phyloP scores from a whole-genome alignment of 2,113 vertebrate species.

The Progne subis region DNA sequence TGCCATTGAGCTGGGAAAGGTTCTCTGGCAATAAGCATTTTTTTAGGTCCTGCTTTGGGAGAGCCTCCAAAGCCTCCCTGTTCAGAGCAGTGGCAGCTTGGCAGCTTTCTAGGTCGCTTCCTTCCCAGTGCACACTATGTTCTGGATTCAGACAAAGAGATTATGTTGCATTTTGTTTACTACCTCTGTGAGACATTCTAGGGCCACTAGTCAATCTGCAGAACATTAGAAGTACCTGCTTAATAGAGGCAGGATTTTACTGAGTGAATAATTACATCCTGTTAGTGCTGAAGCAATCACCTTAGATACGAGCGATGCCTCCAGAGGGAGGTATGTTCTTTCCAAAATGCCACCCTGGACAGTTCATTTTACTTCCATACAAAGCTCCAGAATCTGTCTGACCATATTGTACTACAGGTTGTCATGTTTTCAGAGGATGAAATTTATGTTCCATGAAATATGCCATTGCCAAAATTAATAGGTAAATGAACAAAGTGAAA shows the following conservation, averaged over 20 bases:
- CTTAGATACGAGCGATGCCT: background rate
- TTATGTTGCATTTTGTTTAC: conserved; percentile 46
- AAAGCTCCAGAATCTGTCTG: conserved; percentile 10
- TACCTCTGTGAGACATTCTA: background rate
- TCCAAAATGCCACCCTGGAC: conserved; percentile 24
- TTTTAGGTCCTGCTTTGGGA: background rate
- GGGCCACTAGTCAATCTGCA: background rate
- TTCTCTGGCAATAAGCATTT: background rate
- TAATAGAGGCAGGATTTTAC: conserved; percentile 43
- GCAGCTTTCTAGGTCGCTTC: background rate
- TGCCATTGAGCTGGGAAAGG: accelerated
- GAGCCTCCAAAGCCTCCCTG: background rate
- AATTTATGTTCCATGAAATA: conserved; percentile 74
- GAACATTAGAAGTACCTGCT: conserved; percentile 18
- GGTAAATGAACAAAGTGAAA: conserved; percentile 72
- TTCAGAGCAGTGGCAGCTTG: background rate
- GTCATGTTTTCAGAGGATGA: conserved; percentile 63
- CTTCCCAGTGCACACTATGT: background rate
- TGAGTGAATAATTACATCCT: conserved; percentile 47
- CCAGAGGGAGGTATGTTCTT: conserved; percentile 7
- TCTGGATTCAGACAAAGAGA: background rate
- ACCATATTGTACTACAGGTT: conserved; percentile 52
- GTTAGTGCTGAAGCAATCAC: conserved; percentile 41
- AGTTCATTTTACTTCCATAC: conserved; percentile 36
- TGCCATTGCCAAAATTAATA: conserved; percentile 75